Base-by-base conservation (phyloP, 2,888 invertebrate genomes). In the Archips crataeganus region DNA sequence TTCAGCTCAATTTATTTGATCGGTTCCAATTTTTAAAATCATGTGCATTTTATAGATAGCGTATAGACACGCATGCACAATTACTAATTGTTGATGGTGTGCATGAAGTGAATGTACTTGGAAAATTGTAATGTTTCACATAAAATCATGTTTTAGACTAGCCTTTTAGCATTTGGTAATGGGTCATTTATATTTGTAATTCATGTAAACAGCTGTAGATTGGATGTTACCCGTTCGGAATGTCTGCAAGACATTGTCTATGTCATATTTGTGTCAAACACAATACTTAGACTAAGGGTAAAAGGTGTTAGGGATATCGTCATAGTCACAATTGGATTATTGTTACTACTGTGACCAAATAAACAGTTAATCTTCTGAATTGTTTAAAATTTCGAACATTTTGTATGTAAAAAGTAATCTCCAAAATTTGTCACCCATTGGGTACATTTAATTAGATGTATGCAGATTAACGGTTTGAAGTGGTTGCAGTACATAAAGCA, bases 191-290 rank as follows among this genome's bases (percentile, higher is more conserved):
- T 57, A 11, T 57, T 73, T 63, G 49, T 73, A 59, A 59, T 73
- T 64, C 67, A 68, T 73, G 64, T 69, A 73, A 60, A 42, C 39
- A 70, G 57, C 54, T 65, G 51, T 70, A 65, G 69, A 68, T 74
- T 74, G 60, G 64, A 69, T 70, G 65, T 70, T 61, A 70, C 69
- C 74, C 32, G 63, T 64, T 60, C 10, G 63, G 39, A 45, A 63
- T 74, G 74, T 70, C 69, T 70, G 51, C 70, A 61, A 74, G 74
- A 64, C 70, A 74, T 71, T 61, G 77, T 78, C 77, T 79, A 79
- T 66, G 82, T 84, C 83, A 82, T 84, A 80, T 84, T 81, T 84
- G 85, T 86, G 86, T 86, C 78, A 85, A 85, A 86, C 85, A 86
- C 85, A 84, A 81, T 74, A 74, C 11, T 59, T 79, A 77, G 69